phyloP scores from a whole-genome alignment of 2,113 vertebrate genomes.

The Caranx ignobilis region DNA sequence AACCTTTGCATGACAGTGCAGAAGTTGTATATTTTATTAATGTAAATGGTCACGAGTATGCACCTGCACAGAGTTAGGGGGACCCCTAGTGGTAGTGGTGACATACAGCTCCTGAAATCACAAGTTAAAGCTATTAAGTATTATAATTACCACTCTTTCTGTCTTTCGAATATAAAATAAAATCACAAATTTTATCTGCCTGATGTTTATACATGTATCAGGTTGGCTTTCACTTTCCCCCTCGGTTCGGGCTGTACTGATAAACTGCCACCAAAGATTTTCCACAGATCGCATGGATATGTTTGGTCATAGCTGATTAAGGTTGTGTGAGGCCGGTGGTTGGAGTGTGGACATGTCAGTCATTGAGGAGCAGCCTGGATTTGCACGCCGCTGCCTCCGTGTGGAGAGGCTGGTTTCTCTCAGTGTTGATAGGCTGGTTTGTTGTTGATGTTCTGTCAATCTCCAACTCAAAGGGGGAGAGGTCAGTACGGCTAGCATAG shows the following conservation, averaged over 20 bases:
- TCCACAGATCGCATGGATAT: neutral
- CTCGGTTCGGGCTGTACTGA: neutral
- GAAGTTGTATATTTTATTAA: neutral
- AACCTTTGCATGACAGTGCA: neutral
- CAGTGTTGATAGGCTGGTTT: slow-evolving; percentile 40
- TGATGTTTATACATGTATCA: neutral
- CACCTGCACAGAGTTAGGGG: neutral
- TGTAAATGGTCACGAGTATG: neutral
- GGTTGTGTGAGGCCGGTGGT: neutral
- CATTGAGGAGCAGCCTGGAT: neutral
- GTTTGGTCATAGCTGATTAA: neutral
- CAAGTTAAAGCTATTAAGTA: neutral
- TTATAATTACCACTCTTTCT: neutral
- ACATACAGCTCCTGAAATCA: neutral
- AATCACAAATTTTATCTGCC: neutral
- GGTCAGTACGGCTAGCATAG: slow-evolving; percentile 57
- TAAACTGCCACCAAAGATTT: neutral
- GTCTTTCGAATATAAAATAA: neutral
- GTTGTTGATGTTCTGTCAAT: slow-evolving; percentile 49
- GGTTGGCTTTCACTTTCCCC: neutral
- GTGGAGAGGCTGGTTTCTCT: neutral
- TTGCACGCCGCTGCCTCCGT: neutral
- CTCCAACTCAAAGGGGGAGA: slow-evolving; percentile 20
- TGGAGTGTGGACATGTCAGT: slow-evolving; percentile 17
- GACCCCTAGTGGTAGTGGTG: slow-evolving; percentile 51